These are phyloP conservation scores for Rapana venosa DNA, from an alignment of 2,888 invertebrate species.

Conservation along the genomic window DNA sequence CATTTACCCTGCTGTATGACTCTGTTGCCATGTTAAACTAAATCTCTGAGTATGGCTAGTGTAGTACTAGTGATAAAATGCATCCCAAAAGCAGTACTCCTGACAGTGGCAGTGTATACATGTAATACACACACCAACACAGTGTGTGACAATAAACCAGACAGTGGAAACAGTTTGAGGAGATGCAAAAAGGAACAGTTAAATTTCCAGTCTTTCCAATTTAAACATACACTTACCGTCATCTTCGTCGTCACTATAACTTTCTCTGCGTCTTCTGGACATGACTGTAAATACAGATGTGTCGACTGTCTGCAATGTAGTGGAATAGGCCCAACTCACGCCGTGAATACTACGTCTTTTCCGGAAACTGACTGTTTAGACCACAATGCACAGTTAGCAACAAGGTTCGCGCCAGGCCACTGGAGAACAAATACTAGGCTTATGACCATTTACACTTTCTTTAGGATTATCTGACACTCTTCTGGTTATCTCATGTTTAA, in stretches of 20 bases:
- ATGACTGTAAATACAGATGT: not conserved
- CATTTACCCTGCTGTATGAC: too few relatives aligned
- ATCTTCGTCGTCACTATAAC: constrained; percentile 84
- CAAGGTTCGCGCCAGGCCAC: not conserved
- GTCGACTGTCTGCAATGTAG: not conserved
- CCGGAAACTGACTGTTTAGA: not conserved
- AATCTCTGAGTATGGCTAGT: too few relatives aligned
- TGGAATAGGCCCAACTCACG: not conserved
- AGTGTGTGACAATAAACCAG: not conserved
- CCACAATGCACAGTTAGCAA: not conserved
- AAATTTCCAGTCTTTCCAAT: not conserved
- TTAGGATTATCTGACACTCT: not conserved
- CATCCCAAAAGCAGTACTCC: not conserved
- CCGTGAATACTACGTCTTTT: not conserved
- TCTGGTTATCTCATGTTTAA: too few relatives aligned
- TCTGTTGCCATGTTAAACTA: too few relatives aligned
- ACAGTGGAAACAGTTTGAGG: not conserved
- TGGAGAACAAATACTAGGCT: not conserved
- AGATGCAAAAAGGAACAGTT: not conserved
- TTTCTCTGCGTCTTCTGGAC: constrained; percentile 95
- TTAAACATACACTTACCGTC: constrained; percentile 78
- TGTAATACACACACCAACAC: not conserved
- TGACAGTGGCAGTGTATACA: not conserved
- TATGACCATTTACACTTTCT: not conserved
- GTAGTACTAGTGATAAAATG: not conserved